Base-by-base conservation (phyloP, 2,797 vertebrate species). In the Darevskia nairensis region DNA sequence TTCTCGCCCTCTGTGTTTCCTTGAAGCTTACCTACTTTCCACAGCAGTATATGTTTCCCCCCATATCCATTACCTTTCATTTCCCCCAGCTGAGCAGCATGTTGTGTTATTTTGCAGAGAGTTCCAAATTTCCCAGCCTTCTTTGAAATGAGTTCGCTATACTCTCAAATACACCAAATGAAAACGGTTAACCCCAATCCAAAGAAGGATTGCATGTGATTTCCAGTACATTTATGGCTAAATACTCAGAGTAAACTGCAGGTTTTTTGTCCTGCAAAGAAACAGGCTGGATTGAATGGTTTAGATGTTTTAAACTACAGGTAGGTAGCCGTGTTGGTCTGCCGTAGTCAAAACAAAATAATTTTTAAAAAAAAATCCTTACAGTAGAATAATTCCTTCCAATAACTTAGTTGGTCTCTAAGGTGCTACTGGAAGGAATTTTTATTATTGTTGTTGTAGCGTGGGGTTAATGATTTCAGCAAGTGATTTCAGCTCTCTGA, bases 171-270 rank as follows among this genome's bases (percentile, higher is more conserved):
- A n/a, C 39, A 66, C 27, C 41, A 82, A 87, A 87, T 87, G 71
- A 87, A 86, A 86, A 35, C 79, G 35, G 79, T 82, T 87, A 81
- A 87, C 86, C 86, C 82, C 39, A 25, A 13, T 87, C 69, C 86
- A 82, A 66, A 76, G 86, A 87, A 75, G 80, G 80, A 76, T 82
- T 82, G 86, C 55, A 46, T 82, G 46, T 61, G 55, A 82, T 87
- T 87, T 87, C 86, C 71, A 64, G 55, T 29, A 55, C 86, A 87
- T 82, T 82, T 87, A 64, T 21, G 15, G 66, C 71, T 82, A 87
- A 27, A 29, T 46, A 81, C 59, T 82, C 21, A 32, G n/a, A 81
- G 69, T 75, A 75, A 87, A 82, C 69, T 75, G 55, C 7, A 76
- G 13, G 15, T 50, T 2, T 61, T 87, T 87, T 80, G 25, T 82